These are phyloP conservation scores for Fukomys damarensis DNA, from an alignment of 2,113 vertebrate species.

Conservation along the genomic window DNA sequence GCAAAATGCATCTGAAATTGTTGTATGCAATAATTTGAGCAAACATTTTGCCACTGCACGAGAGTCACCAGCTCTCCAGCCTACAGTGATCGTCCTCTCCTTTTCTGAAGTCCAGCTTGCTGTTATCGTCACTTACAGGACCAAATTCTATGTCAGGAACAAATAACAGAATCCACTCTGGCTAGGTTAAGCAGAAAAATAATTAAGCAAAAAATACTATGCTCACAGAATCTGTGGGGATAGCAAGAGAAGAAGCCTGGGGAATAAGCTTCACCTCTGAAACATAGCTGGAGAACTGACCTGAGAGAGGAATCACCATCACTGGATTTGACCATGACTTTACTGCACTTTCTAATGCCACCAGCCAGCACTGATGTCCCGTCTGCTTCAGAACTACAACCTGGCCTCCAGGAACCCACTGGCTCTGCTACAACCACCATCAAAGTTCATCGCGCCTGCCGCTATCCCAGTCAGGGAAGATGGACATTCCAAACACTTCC, in stretches of 20 bases:
- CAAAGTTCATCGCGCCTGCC: not conserved
- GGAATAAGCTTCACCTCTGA: not conserved
- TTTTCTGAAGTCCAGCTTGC: not conserved
- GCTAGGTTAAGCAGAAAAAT: not conserved
- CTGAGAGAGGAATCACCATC: fast-evolving
- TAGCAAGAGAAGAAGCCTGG: not conserved
- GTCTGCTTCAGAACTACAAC: not conserved
- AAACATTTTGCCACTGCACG: not conserved
- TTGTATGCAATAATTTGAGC: not conserved
- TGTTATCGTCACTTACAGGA: not conserved
- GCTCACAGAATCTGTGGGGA: not conserved
- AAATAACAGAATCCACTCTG: not conserved
- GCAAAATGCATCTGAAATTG: not conserved
- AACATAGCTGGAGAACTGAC: not conserved
- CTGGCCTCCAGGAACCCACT: not conserved
- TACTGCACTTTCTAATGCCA: not conserved
- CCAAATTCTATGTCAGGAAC: not conserved
- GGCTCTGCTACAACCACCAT: not conserved
- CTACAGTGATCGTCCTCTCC: not conserved
- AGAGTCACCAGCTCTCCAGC: not conserved
- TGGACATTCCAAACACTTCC: not conserved
- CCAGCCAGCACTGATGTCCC: not conserved
- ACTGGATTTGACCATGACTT: not conserved
- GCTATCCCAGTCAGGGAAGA: not conserved
- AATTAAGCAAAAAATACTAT: not conserved